A percentile compares a stretch with the other conserved stretches of the same genome.
Conservation (phyloP, 2,113 vertebrate genomes). For the Bungarus multicinctus region DNA sequence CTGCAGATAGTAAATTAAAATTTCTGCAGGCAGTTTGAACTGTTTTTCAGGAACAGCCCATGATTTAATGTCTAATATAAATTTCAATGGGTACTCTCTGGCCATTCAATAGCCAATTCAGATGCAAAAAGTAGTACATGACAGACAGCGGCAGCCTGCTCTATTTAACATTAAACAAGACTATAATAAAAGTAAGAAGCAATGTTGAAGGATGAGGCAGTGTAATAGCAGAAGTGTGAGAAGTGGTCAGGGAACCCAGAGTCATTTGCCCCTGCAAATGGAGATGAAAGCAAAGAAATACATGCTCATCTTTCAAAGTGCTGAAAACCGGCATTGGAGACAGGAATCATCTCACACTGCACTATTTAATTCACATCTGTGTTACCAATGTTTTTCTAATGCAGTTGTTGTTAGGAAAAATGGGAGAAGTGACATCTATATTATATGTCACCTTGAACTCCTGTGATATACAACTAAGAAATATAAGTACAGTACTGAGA, state of each 20-base stretch:
- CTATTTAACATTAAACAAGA: neutral
- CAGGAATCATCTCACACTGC: neutral
- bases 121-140: neutral
- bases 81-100: neutral
- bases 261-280: neutral
- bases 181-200: neutral
- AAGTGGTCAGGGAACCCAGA: neutral
- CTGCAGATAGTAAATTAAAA: neutral
- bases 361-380: neutral
- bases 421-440: neutral
- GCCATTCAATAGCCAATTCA: neutral
- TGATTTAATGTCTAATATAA: neutral
- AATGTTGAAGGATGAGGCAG: neutral
- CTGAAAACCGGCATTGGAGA: neutral
- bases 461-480: neutral
- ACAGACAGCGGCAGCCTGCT: neutral
- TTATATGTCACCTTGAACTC: neutral
- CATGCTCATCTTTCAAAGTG: neutral
- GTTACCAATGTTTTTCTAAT: neutral
- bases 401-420: neutral
- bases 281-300: neutral
- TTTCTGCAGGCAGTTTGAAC: neutral
- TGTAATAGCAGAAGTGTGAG: neutral
- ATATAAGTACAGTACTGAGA: neutral
- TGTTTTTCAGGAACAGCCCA: neutral